Conservation (phyloP, 2,888 invertebrate genomes). For the Hololepta plana region DNA sequence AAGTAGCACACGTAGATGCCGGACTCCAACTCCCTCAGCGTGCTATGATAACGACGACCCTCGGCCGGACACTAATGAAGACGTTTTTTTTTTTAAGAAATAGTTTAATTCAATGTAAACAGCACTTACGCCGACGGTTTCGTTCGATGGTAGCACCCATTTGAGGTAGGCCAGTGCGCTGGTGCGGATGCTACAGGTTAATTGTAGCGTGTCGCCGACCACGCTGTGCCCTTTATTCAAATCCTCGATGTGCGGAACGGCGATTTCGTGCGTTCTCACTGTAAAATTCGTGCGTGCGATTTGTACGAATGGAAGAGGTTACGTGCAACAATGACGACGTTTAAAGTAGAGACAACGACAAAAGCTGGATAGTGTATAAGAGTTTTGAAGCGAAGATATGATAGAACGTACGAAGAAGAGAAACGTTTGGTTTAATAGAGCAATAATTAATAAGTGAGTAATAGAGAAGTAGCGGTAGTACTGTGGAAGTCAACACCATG, state of each 20-base stretch:
- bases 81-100: not conserved
- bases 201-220: slow-evolving; percentile 13
- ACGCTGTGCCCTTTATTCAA: slow-evolving; percentile 13
- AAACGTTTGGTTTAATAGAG: no score
- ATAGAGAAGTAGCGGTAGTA: no score
- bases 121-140: slow-evolving; percentile 10
- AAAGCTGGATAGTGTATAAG: no score
- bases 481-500: no score
- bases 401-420: no score
- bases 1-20: no score
- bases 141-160: slow-evolving; percentile 8
- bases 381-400: no score
- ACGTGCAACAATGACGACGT: slow-evolving; percentile 2
- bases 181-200: slow-evolving; percentile 14
- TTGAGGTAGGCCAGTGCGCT: slow-evolving; percentile 5
- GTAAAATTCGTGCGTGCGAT: slow-evolving; percentile 3
- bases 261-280: slow-evolving; percentile 12
- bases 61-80: no score
- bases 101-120: not conserved
- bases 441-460: no score
- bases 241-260: slow-evolving; percentile 12
- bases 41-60: no score
- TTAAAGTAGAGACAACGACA: no score
- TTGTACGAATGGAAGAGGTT: not conserved
- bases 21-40: no score